Percentiles rank a stretch among this genome's conserved stretches.
These are phyloP conservation scores for Liasis olivaceus DNA, from an alignment of 2,797 vertebrate species.

Conservation along the genomic window DNA sequence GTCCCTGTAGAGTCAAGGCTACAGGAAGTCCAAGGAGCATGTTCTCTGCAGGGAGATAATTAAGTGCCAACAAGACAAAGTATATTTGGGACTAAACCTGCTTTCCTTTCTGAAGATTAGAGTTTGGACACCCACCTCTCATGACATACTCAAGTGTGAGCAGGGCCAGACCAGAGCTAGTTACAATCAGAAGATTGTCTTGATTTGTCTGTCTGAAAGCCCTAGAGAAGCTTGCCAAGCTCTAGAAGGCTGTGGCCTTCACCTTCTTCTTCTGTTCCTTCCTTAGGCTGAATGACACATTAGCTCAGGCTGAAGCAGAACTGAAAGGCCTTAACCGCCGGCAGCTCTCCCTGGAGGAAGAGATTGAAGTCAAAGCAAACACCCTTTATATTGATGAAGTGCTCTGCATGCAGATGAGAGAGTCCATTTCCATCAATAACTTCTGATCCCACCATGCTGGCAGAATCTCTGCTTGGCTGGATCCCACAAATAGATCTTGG, in stretches of 20 bases:
- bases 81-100: neutral
- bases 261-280: no score
- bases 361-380: slow-evolving; percentile 82
- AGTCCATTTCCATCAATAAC: slow-evolving; percentile 75
- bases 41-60: neutral
- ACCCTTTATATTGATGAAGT: slow-evolving; percentile 91
- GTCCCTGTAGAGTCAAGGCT: neutral
- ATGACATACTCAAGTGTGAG: neutral
- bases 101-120: neutral
- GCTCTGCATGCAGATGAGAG: slow-evolving; percentile 82
- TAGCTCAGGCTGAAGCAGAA: slow-evolving; percentile 75
- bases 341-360: slow-evolving; percentile 86
- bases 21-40: neutral
- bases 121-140: neutral
- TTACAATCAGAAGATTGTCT: neutral
- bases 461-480: neutral
- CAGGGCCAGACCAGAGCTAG: neutral
- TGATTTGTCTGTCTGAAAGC: neutral
- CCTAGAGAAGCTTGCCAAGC: neutral
- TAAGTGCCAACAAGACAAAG: neutral
- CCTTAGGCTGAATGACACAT: slow-evolving; percentile 56
- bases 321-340: slow-evolving; percentile 77
- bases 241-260: neutral
- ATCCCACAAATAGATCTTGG: neutral
- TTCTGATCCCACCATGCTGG: slow-evolving; percentile 70